Percentiles rank a stretch among this genome's conserved stretches.
phyloP scores from a whole-genome alignment of 2,888 invertebrate genomes.

The Chrysomela aeneicollis region DNA sequence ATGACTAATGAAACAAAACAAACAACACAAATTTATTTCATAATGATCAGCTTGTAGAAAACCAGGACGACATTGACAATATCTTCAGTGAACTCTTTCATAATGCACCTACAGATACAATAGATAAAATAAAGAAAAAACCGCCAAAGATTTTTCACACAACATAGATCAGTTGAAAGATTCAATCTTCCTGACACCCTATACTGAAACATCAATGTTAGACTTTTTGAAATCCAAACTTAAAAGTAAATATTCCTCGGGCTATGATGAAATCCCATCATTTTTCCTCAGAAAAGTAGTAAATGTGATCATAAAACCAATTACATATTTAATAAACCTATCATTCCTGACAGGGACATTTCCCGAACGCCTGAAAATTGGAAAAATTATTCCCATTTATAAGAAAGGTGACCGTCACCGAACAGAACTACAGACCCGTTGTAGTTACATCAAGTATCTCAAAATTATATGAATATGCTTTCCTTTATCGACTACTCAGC shows the following conservation, averaged over 20 bases:
- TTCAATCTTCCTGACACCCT: slow-evolving; percentile 4
- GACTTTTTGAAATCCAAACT: no score
- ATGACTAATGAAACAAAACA: not conserved
- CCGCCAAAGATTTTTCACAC: not conserved
- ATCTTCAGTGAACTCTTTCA: slow-evolving; percentile 7
- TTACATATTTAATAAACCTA: slow-evolving; percentile 6
- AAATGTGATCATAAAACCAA: slow-evolving; percentile 7
- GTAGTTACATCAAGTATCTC: slow-evolving; percentile 5
- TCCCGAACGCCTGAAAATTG: not conserved
- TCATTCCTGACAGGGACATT: not conserved
- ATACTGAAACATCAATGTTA: no score
- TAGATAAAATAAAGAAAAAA: slow-evolving; percentile 11
- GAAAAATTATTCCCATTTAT: not conserved
- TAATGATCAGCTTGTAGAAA: slow-evolving; percentile 1
- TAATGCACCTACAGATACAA: slow-evolving; percentile 3
- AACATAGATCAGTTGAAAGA: slow-evolving; percentile 12
- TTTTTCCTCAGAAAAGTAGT: not conserved
- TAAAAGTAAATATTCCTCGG: not conserved
- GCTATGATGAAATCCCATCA: not conserved
- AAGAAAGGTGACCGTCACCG: not conserved
- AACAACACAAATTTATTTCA: not conserved
- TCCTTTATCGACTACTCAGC: not conserved
- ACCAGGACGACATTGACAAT: not conserved
- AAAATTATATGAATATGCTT: not conserved
- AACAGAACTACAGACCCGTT: slow-evolving; percentile 11